A percentile compares a stretch with the other conserved stretches of the same genome.
Evolutionary conservation across 2,888 invertebrate species (phyloP).

Genomic region (Nasonovia ribisnigri): DNA sequence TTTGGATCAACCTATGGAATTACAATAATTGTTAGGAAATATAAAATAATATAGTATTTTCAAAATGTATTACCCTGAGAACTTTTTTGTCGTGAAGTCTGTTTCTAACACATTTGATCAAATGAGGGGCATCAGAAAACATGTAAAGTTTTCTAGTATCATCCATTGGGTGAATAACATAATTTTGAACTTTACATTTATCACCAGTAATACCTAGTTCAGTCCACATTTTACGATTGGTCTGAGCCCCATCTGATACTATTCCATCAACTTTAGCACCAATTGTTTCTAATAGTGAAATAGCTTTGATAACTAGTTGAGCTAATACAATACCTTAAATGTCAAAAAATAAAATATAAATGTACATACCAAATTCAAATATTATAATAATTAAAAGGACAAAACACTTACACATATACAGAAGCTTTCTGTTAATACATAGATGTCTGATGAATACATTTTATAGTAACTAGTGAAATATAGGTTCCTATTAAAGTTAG

Average conservation of each 20-base stretch:
- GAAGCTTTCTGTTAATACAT: no score
- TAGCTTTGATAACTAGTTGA: no score
- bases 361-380: not conserved
- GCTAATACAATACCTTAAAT: not conserved
- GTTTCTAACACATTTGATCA: not conserved
- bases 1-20: not conserved
- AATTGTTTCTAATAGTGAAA: not conserved
- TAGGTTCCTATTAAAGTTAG: not conserved
- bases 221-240: slow-evolving; percentile 4
- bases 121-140: not conserved
- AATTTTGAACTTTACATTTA: not conserved
- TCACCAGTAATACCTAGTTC: not conserved
- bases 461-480: no score
- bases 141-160: not conserved
- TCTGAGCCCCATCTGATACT: slow-evolving; percentile 2
- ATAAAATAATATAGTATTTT: not conserved
- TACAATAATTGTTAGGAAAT: no score
- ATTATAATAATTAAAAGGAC: no score
- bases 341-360: not conserved
- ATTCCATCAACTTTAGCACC: not conserved
- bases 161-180: not conserved
- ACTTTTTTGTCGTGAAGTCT: not conserved
- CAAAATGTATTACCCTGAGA: not conserved
- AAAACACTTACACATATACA: no score
- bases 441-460: no score